Percentiles rank a stretch among this genome's conserved stretches.
phyloP scores from a whole-genome alignment of 2,113 vertebrate species.

The Xenopus laevis region DNA sequence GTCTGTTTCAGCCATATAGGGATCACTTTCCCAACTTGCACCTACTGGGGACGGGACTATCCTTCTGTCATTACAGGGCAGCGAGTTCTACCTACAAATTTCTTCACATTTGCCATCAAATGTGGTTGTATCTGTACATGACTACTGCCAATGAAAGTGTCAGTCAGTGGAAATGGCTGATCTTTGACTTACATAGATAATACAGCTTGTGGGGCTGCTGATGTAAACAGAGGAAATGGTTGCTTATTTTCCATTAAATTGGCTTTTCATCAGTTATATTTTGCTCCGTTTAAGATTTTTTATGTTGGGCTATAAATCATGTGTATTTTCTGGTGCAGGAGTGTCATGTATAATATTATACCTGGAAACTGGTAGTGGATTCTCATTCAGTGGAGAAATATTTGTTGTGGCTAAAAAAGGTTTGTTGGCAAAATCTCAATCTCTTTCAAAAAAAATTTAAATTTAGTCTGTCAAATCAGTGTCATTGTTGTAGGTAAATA shows the following conservation, averaged over 20 bases:
- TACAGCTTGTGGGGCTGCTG: not conserved
- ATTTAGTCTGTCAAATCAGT: not conserved
- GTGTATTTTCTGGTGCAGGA: slow-evolving; percentile 31
- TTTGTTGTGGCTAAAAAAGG: not conserved
- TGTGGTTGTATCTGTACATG: not conserved
- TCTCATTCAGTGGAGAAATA: not conserved
- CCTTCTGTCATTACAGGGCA: not conserved
- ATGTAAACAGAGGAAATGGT: not conserved
- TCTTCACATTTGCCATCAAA: not conserved
- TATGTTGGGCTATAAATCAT: not conserved
- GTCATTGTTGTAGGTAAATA: too few species aligned
- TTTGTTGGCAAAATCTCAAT: too few species aligned
- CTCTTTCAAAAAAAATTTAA: too few species aligned
- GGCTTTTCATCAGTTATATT: not conserved
- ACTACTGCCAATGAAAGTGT: too few species aligned
- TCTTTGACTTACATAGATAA: not conserved
- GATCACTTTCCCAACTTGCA: not conserved
- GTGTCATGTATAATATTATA: slow-evolving; percentile 27
- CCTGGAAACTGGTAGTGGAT: not conserved
- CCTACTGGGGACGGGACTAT: not conserved
- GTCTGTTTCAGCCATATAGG: slow-evolving; percentile 5
- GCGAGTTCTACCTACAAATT: not conserved
- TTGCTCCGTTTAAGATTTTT: not conserved
- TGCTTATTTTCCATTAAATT: not conserved
- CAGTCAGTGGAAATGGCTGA: not conserved